Evolutionary conservation across 92 coral and sea anemone species (phyloP).

Genomic region (Siderastrea siderea): DNA sequence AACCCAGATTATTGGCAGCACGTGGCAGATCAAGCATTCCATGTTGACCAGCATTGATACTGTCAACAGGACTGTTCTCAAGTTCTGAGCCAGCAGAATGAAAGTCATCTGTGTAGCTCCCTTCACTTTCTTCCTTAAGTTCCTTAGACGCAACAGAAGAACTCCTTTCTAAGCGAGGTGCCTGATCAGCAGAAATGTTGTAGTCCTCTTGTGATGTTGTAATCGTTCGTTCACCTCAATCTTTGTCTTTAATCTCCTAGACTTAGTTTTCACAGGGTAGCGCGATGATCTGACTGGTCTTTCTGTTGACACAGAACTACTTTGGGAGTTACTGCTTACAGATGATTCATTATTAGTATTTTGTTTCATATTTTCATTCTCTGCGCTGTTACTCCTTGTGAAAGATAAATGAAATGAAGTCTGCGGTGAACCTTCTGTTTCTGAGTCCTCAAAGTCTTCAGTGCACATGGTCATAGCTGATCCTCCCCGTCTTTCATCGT

Average conservation of each 20-base stretch:
- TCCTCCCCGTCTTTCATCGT: slow-evolving; percentile 13
- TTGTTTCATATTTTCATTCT: slow-evolving; percentile 3
- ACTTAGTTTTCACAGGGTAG: slow-evolving; percentile 36
- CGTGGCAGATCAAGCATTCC: slow-evolving; percentile 53
- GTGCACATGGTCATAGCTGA: slow-evolving; percentile 73
- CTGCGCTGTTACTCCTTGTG: slow-evolving; percentile 27
- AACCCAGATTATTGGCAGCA: slow-evolving; percentile 64
- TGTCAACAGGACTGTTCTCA: slow-evolving; percentile 32
- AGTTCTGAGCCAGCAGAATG: slow-evolving; percentile 53
- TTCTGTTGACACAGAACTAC: slow-evolving; percentile 14
- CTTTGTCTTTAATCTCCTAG: slow-evolving; percentile 4
- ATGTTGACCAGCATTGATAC: slow-evolving; percentile 7
- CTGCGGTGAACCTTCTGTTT: slow-evolving; percentile 24
- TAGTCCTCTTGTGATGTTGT: background rate
- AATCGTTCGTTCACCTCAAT: slow-evolving; percentile 14
- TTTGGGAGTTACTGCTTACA: slow-evolving; percentile 3
- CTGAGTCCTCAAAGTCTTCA: slow-evolving; percentile 76
- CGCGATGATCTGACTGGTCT: slow-evolving; percentile 23
- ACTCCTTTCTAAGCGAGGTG: background rate
- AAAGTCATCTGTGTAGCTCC: slow-evolving; percentile 74
- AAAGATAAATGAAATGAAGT: slow-evolving; percentile 29
- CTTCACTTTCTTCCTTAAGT: slow-evolving; percentile 3
- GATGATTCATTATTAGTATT: slow-evolving; percentile 4
- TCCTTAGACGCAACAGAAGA: too few relatives aligned
- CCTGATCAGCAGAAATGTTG: background rate